Percentiles rank a stretch among this genome's conserved stretches.
Conservation (phyloP, 2,888 invertebrate genomes). For the Oscheius sp. region DNA sequence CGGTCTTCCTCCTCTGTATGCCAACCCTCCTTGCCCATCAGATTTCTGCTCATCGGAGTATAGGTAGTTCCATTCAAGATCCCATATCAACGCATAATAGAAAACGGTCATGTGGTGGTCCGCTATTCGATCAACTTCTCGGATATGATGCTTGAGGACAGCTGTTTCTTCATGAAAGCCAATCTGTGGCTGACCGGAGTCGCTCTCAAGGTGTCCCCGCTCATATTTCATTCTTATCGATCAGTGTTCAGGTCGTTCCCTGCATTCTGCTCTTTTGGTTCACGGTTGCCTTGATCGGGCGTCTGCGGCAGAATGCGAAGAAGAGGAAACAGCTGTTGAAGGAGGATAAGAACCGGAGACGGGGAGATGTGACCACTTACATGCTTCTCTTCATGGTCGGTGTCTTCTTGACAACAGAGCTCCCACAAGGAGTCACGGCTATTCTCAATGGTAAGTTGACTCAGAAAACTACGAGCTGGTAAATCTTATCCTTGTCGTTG, state of each 20-base stretch:
- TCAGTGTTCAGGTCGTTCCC: conserved; percentile 50
- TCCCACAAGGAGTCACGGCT: conserved; percentile 76
- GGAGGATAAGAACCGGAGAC: conserved; percentile 50
- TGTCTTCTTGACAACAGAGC: conserved; percentile 83
- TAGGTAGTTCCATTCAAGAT: background rate
- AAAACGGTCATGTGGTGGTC: conserved; percentile 14
- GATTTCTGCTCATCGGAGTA: conserved; percentile 43
- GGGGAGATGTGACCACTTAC: conserved; percentile 73
- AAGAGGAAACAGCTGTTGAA: conserved; percentile 55
- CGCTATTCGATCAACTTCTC: conserved; percentile 56
- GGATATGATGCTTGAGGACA: conserved; percentile 51
- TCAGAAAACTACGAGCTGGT: background rate
- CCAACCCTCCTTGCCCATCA: conserved; percentile 62
- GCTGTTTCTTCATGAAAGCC: conserved; percentile 58
- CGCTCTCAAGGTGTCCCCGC: conserved; percentile 47
- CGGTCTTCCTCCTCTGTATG: conserved; percentile 56
- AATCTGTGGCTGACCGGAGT: conserved; percentile 66
- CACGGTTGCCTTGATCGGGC: conserved; percentile 53
- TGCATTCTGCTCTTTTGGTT: conserved; percentile 56
- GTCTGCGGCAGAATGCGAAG: conserved; percentile 50
- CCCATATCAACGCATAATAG: background rate
- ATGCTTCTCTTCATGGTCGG: conserved; percentile 84
- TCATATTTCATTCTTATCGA: background rate
- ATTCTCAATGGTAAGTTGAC: conserved; percentile 53
- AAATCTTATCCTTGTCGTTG: no score